Percentiles rank a stretch among this genome's conserved stretches.
Conservation (phyloP, 2,113 vertebrate species). For the Hippolais icterina region DNA sequence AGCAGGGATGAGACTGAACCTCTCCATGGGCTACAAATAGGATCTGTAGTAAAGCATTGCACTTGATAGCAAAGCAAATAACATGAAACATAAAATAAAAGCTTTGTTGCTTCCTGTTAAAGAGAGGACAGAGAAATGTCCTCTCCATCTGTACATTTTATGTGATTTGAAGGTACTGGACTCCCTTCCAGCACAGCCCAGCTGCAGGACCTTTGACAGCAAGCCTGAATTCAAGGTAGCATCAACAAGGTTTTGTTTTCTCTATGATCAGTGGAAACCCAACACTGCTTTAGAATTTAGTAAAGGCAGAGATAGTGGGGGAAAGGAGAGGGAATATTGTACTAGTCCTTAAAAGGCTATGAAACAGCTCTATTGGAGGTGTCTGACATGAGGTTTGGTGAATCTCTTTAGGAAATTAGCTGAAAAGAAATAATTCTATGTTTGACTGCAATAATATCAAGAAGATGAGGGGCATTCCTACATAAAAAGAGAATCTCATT, state of each 20-base stretch:
- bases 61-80: background rate
- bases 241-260: background rate
- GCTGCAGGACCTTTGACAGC: background rate
- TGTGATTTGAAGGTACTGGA: background rate
- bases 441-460: conserved; percentile 54
- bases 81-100: background rate
- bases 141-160: background rate
- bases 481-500: conserved; percentile 36
- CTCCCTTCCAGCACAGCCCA: background rate
- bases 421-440: conserved; percentile 53
- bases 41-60: background rate
- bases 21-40: background rate
- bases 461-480: conserved; percentile 42
- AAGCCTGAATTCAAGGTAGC: background rate
- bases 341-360: background rate
- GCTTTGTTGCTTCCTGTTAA: fast-evolving
- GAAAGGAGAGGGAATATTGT: background rate
- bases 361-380: background rate
- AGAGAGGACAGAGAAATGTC: background rate
- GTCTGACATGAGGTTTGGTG: conserved; percentile 18
- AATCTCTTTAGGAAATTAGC: conserved; percentile 42
- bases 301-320: background rate
- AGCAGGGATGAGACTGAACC: background rate
- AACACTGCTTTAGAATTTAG: background rate
- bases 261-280: background rate